Percentiles rank a stretch among this genome's conserved stretches.
Evolutionary conservation across 2,797 vertebrate species (phyloP).

Genomic region (Morus bassanus): DNA sequence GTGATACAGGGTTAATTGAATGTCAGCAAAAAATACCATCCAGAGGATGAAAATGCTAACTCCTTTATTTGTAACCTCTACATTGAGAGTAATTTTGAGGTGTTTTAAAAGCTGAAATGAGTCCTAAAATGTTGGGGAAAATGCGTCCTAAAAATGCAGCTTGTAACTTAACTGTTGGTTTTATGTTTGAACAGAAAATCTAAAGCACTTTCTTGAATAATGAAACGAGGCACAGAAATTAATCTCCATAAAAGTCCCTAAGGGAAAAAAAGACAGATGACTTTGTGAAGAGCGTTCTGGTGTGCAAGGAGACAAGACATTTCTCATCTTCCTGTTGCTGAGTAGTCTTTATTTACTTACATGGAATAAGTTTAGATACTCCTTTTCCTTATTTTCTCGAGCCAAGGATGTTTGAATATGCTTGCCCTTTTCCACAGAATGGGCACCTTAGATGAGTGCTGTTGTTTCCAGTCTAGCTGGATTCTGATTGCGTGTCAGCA

Average conservation of each 20-base stretch:
- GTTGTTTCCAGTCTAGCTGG: background rate
- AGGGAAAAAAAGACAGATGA: background rate
- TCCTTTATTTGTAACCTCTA: slow-evolving; percentile 6
- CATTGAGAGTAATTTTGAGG: slow-evolving; percentile 15
- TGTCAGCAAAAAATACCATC: slow-evolving; percentile 40
- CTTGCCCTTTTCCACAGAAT: background rate
- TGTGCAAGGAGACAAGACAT: background rate
- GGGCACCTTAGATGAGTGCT: background rate
- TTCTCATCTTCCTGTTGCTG: background rate
- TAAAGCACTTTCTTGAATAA: background rate
- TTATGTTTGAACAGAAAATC: background rate
- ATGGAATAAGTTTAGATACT: background rate
- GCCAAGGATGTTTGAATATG: background rate
- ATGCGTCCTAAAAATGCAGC: background rate
- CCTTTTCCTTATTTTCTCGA: background rate
- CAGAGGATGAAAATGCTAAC: slow-evolving; percentile 8
- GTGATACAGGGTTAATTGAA: slow-evolving; percentile 64
- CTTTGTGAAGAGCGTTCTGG: background rate
- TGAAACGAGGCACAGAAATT: background rate
- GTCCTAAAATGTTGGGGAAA: background rate
- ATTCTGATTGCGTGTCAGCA: background rate
- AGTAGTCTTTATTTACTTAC: background rate
- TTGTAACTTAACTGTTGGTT: background rate
- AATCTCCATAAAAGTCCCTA: background rate
- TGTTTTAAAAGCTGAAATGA: slow-evolving; percentile 26